Evolutionary conservation across 35 echinoderm and acorn worm genomes (phyloP), one percentile per base, ranked within the genome.

Genomic region (Heliocidaris erythrogramma): DNA sequence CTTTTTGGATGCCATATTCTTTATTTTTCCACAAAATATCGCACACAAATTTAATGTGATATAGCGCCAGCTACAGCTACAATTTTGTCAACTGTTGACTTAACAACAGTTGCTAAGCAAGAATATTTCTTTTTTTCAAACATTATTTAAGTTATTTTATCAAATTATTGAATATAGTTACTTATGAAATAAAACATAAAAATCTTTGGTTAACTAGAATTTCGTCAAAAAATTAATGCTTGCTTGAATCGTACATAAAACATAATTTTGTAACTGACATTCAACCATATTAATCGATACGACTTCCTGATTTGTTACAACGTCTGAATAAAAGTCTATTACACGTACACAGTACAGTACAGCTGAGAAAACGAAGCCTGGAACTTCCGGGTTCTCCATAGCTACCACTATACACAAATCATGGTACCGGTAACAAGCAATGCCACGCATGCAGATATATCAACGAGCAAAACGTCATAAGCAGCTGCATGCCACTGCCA

Each of bases 1-100:
- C 56, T 97, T 96, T 14, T 99, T 99, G 85, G 95, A 94, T 53
- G 98, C 98, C 98, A 99, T 99, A 94, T 95, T 60, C 10, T 30
- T 32, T 69, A 88, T 87, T 92, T 92, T 97, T 94, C 95, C 94
- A 32, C 13, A 30, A 50, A 29, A 78, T 30, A 32, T 85, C 85
- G 94, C 86, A 90, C 48, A 95, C 53, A 59, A 95, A 69, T 29
- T 93, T 65, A 31, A 56, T 56, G 52, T 56, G 65, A n/a, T 78
- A 90, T 49, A 96, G 95, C 95, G 95, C 95, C 95, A 91, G 48
- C 91, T 93, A 71, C 95, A 32, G 32, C 24, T 10, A 13, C 17
- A 56, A 6, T 16, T 12, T 93, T 11, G 48, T 42, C 21, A 92
- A 13, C 5, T 56, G 27, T 56, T 50, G 53, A 31, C 86, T 88